Percentiles rank a stretch among this genome's conserved stretches.
These are phyloP conservation scores for Grantiella picta DNA, from an alignment of 2,113 vertebrate species.

Conservation along the genomic window DNA sequence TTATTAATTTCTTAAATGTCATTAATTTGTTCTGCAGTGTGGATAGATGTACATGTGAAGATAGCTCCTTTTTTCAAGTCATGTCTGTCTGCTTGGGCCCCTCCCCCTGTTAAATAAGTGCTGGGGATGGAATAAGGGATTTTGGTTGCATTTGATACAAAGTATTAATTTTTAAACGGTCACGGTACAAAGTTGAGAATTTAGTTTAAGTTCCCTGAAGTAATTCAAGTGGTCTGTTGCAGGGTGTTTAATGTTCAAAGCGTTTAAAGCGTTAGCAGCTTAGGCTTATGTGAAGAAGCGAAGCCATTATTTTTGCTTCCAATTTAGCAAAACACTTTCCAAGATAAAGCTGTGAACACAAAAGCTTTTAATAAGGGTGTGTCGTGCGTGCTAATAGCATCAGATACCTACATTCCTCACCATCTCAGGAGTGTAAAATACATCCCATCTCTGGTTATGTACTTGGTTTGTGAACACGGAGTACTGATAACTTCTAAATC, in stretches of 20 bases:
- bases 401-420: not conserved
- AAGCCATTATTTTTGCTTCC: not conserved
- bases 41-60: not conserved
- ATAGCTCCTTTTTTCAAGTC: not conserved
- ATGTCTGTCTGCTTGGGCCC: not conserved
- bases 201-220: accelerated
- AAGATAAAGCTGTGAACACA: not conserved
- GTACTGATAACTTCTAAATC: not conserved
- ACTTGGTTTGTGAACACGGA: not conserved
- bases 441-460: not conserved
- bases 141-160: not conserved
- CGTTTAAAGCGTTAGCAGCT: not conserved
- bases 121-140: not conserved
- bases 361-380: not conserved
- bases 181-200: accelerated
- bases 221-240: accelerated
- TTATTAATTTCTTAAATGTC: not conserved
- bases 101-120: not conserved
- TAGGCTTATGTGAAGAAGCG: not conserved
- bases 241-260: not conserved
- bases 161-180: not conserved
- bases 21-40: not conserved
- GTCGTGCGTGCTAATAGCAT: not conserved
- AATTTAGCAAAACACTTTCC: not conserved
- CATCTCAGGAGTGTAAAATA: not conserved